Base-by-base conservation (phyloP, 1,140 invertebrate species). In the Drosophila azteca region DNA sequence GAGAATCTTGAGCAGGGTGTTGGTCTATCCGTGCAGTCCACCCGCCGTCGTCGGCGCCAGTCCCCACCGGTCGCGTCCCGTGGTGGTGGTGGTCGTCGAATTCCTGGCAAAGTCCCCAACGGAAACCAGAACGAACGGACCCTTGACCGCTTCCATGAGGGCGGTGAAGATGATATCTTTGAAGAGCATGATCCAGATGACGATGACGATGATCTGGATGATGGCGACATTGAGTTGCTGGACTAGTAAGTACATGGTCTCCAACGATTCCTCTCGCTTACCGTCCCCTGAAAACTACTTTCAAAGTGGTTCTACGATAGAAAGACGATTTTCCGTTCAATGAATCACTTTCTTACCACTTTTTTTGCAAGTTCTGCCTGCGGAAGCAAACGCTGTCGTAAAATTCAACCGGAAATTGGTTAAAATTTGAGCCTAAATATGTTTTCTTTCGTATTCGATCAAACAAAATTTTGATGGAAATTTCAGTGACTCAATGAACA, bases 221-320 rank as follows among this genome's bases (percentile, higher is more conserved):
- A 91, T 43, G 90, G 83, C 44, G 84, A 90, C 41, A 81, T 91
- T 49, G 89, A 90, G 68, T 80, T 90, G 79, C 45, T 87, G 60
- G 90, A 91, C 48, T 91, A 88, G 90, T 90, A 53, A 90, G 90
- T 90, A 53, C 9, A 59, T 9, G 52, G 17, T 20, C 17, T 20
- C 17, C 17, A 20, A 41, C 39, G 44, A 26, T 48, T 41, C 45
- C 48, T 61, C 17, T 26, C 3, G 31, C 41, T 45, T 17, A n/a
- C 24, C 0, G 17, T 22, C 4, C 9, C 31, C 31, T 35, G 9
- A 1, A 35, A 35, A 11, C 31, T 35, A 35, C 0, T 11, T 35
- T 0, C 29, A 20, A 31, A 2, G 7, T 31, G 29, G 7, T 2
- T 3, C 9, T 4, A 11, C 11, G 11, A 31, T 31, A 8, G 29